Evolutionary conservation across 2,888 invertebrate genomes (phyloP).

Genomic region (Micoletzkya japonica): DNA sequence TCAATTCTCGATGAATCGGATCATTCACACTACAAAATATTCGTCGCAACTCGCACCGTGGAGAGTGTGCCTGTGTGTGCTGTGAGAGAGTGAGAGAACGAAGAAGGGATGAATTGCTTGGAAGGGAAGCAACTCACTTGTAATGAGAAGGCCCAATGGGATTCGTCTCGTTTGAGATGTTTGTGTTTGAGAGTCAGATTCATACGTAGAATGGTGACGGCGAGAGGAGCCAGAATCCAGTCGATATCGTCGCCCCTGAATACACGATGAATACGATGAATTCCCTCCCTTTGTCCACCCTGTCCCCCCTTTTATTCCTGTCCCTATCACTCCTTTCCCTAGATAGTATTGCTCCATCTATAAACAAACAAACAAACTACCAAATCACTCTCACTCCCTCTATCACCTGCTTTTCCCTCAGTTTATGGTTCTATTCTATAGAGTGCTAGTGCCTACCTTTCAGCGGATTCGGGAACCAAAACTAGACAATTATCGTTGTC

Average conservation of each 20-base stretch:
- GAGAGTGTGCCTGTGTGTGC: background rate
- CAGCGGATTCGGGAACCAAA: no score
- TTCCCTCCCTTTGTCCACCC: no score
- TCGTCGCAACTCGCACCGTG: background rate
- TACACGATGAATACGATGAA: no score
- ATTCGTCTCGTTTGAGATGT: constrained; percentile 3
- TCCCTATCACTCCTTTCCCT: no score
- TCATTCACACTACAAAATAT: background rate
- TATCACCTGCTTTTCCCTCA: no score
- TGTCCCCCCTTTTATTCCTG: no score
- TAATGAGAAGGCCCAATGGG: constrained; percentile 2
- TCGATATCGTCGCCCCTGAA: constrained; percentile 17
- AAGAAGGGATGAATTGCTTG: background rate
- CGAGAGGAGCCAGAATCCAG: constrained; percentile 26
- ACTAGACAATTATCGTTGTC: no score
- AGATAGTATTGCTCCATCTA: no score
- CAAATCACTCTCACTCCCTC: no score
- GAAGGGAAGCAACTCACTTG: background rate
- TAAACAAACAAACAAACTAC: no score
- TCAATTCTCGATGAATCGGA: background rate
- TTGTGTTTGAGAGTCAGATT: background rate
- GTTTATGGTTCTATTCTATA: no score
- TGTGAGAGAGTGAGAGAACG: background rate
- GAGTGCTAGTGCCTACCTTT: no score
- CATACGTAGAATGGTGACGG: constrained; percentile 18